Evolutionary conservation across 2,888 invertebrate species (phyloP), one percentile per base, ranked within the genome.

Genomic region (Chalcosyrphus nemorum): DNA sequence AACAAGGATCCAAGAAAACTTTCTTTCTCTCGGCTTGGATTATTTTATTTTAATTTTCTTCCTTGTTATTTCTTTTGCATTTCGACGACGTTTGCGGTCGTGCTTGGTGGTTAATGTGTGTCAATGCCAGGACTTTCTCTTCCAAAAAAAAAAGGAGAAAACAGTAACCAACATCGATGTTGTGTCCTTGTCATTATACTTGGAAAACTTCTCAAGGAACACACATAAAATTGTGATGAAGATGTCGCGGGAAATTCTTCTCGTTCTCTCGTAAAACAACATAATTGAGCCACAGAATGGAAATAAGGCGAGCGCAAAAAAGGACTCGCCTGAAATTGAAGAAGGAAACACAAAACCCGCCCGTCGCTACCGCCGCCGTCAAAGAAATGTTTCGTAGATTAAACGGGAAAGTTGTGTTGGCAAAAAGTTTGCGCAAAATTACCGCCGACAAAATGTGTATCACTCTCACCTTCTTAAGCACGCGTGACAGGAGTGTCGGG

Each of bases 211-310:
- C 45, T 61, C 45, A 47, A 45, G 56, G 29, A n/a, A n/a, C n/a
- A 43, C 15, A 43, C 15, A 68, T 68, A 21, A 32, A 76, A 65
- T 59, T 35, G 32, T 13, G 59, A 66, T 35, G 66, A 19, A 59
- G 45, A 59, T 59, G 63, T 68, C 47, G 52, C 52, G 19, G 27
- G 2, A 57, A 52, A 50, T 54, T 54, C 13, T 41, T n/a, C n/a
- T n/a, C n/a, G n/a, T n/a, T n/a, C 13, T 41, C 15, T 59, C 24
- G 11, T 4, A 47, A 52, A 63, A 50, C 54, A 66, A 75, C 56
- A 66, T 74, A 74, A 75, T 81, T 81, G 56, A 81, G 63, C 63
- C 61, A 11, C 41, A 27, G 32, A 57, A 65, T 61, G 38, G 11
- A 56, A 54, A 54, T 38, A 41, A 17, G 15, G 11, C n/a, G n/a